Conservation (phyloP, 2,797 vertebrate species). For the Spinus pinus region DNA sequence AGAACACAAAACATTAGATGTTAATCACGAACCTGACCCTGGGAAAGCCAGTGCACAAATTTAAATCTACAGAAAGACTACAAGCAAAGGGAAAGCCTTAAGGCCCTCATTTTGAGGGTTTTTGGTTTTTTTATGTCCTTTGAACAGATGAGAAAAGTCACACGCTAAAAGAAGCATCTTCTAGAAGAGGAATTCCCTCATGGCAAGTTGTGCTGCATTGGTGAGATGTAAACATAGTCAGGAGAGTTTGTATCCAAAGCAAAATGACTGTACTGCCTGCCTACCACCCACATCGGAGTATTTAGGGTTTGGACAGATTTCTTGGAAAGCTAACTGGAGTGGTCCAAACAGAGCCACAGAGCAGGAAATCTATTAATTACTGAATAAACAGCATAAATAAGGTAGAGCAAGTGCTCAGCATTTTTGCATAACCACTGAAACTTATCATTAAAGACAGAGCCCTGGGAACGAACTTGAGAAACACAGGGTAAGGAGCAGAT, state of each 20-base stretch:
- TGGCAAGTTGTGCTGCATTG: accelerated
- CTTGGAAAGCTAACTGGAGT: not conserved
- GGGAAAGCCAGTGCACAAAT: not conserved
- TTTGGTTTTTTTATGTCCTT: not conserved
- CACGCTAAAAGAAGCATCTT: not conserved
- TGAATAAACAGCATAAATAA: not conserved
- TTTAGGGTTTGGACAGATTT: not conserved
- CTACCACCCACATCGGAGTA: too few relatives aligned
- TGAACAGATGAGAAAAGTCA: not conserved
- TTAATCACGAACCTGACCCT: not conserved
- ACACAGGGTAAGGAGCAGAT: not conserved
- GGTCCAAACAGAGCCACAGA: not conserved
- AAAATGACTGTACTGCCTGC: not conserved
- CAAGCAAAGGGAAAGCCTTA: not conserved
- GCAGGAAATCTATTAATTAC: not conserved
- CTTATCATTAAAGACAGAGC: not conserved
- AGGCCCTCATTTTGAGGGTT: not conserved
- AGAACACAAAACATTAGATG: not conserved
- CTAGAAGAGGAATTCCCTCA: not conserved
- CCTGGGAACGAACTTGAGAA: not conserved
- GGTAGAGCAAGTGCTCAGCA: not conserved
- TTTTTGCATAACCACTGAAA: not conserved
- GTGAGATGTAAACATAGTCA: not conserved
- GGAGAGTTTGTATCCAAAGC: not conserved
- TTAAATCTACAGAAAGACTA: not conserved